Evolutionary conservation across 2,888 invertebrate species (phyloP).

Genomic region (Nineta flava): DNA sequence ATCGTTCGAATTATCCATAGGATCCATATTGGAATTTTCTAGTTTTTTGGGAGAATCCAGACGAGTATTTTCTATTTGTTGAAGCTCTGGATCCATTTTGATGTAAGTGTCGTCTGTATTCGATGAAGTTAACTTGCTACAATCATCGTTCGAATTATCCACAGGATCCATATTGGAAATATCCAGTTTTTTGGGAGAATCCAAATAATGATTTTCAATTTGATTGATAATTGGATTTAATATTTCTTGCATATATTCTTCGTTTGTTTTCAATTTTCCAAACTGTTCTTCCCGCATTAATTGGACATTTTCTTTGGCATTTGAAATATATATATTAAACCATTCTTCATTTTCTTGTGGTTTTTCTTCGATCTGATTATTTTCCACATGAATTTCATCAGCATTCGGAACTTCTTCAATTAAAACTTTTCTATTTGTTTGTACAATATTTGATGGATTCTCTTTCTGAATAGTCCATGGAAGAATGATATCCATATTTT

Average conservation of each 20-base stretch:
- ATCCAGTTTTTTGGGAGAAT: no score
- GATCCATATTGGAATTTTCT: no score
- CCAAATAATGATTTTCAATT: no score
- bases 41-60: no score
- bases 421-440: neutral
- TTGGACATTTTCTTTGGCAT: neutral
- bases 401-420: neutral
- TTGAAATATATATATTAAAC: neutral
- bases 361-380: neutral
- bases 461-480: neutral
- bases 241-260: neutral
- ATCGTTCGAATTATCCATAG: no score
- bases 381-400: neutral
- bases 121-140: no score
- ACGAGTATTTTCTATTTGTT: no score
- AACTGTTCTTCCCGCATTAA: neutral
- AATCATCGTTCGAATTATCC: no score
- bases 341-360: neutral
- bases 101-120: no score
- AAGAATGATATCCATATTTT: neutral
- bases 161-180: no score
- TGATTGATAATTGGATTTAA: no score
- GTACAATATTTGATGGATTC: neutral
- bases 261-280: neutral
- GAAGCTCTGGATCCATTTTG: no score